These are phyloP conservation scores for Noctua fimbriata DNA, from an alignment of 2,888 invertebrate species.

Conservation along the genomic window DNA sequence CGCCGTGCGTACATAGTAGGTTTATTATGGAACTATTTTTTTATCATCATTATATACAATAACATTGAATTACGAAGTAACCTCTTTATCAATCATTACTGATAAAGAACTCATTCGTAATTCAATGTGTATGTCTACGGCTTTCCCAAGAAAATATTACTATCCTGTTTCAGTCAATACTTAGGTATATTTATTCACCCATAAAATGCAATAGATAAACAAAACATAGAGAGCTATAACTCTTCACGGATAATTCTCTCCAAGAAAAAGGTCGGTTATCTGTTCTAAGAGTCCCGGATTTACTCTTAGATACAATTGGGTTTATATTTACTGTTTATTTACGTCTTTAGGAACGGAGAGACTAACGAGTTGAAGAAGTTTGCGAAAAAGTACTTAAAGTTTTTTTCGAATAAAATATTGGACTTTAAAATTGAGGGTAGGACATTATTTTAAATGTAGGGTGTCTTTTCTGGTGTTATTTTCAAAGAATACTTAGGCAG, in stretches of 20 bases:
- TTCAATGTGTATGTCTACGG: background rate
- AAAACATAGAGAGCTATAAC: constrained; percentile 38
- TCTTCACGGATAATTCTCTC: constrained; percentile 50
- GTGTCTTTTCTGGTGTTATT: background rate
- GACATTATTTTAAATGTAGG: background rate
- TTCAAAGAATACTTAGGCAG: background rate
- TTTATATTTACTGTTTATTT: constrained; percentile 58
- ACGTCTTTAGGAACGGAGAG: constrained; percentile 25
- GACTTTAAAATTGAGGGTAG: constrained; percentile 23
- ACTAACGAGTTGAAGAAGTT: constrained; percentile 52
- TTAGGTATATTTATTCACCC: constrained; percentile 34
- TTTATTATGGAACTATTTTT: background rate
- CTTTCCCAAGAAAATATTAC: background rate
- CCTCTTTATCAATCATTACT: background rate
- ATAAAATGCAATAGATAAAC: constrained; percentile 41
- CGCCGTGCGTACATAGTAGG: background rate
- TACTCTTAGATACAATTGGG: constrained; percentile 44
- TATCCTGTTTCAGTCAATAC: constrained; percentile 11
- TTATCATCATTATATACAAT: background rate
- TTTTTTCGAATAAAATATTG: constrained; percentile 39
- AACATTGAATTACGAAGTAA: background rate
- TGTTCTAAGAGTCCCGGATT: constrained; percentile 40
- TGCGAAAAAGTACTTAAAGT: constrained; percentile 23
- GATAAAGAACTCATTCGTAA: too few relatives aligned
- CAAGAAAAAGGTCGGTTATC: constrained; percentile 52